Conservation (phyloP, 2,797 vertebrate genomes). For the Sphenopsis melanotis region DNA sequence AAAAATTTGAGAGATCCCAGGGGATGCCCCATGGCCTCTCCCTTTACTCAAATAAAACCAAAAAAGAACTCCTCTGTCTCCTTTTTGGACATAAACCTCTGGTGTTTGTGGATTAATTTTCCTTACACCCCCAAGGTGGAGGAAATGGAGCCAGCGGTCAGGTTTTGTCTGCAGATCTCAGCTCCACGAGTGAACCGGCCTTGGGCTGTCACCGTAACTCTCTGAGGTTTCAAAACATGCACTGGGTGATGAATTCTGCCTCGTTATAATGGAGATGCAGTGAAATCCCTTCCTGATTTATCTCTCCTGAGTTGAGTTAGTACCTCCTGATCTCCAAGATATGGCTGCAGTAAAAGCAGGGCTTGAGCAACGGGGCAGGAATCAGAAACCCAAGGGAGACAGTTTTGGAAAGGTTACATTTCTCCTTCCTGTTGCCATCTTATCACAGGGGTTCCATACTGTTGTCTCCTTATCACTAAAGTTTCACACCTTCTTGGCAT, state of each 20-base stretch:
- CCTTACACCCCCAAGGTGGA: background rate
- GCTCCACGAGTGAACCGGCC: background rate
- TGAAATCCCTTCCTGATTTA: conserved; percentile 5
- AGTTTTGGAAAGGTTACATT: background rate
- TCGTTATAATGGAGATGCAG: background rate
- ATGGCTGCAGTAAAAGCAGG: background rate
- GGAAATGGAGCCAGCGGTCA: background rate
- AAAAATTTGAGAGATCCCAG: too few relatives aligned
- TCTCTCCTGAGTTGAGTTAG: background rate
- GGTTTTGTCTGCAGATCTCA: background rate
- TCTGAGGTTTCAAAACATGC: background rate
- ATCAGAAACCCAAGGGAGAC: background rate
- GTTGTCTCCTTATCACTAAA: too few relatives aligned
- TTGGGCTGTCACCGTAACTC: conserved; percentile 10
- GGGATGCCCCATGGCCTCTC: too few relatives aligned
- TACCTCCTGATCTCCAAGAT: background rate
- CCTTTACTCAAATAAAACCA: too few relatives aligned
- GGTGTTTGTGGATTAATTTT: too few relatives aligned
- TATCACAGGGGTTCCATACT: too few relatives aligned
- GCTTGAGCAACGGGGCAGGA: background rate
- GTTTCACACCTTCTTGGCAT: too few relatives aligned
- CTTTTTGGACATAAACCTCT: too few relatives aligned
- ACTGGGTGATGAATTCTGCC: conserved; percentile 22
- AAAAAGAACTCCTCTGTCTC: too few relatives aligned
- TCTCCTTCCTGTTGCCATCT: background rate